Conservation (phyloP, 2,797 vertebrate species). For the Potorous gilbertii region DNA sequence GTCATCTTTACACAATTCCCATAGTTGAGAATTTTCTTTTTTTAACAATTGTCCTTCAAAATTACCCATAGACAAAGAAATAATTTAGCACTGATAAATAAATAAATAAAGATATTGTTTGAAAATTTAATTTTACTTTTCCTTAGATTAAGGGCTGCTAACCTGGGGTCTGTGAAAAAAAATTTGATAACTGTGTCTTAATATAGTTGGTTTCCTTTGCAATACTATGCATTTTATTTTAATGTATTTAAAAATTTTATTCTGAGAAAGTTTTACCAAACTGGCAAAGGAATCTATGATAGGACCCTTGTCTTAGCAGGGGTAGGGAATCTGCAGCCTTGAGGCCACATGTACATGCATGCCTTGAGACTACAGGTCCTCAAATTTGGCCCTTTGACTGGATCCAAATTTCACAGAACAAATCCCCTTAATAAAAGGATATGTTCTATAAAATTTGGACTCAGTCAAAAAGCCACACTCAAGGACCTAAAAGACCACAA, state of each 20-base stretch:
- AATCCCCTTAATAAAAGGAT: too few species aligned
- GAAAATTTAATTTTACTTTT: constrained; percentile 11
- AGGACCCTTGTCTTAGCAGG: background rate
- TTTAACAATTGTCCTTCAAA: background rate
- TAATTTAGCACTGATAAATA: background rate
- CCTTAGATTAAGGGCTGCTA: background rate
- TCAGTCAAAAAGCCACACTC: too few species aligned
- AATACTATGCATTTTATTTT: background rate
- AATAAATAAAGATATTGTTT: background rate
- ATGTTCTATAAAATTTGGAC: too few species aligned
- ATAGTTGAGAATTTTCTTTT: background rate
- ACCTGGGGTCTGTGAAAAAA: background rate
- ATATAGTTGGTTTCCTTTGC: background rate
- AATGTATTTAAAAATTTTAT: background rate
- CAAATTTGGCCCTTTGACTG: too few species aligned
- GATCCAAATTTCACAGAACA: too few species aligned
- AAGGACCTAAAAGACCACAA: too few species aligned
- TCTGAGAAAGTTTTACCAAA: background rate
- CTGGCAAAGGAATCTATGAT: background rate
- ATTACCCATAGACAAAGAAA: background rate
- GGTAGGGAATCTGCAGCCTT: too few species aligned
- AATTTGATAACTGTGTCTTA: background rate
- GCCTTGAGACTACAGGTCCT: too few species aligned
- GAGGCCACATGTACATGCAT: too few species aligned
- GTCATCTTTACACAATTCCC: background rate